Percentiles rank a stretch among this genome's conserved stretches.
Conservation (phyloP, 1,140 invertebrate species). For the Papilio machaon region DNA sequence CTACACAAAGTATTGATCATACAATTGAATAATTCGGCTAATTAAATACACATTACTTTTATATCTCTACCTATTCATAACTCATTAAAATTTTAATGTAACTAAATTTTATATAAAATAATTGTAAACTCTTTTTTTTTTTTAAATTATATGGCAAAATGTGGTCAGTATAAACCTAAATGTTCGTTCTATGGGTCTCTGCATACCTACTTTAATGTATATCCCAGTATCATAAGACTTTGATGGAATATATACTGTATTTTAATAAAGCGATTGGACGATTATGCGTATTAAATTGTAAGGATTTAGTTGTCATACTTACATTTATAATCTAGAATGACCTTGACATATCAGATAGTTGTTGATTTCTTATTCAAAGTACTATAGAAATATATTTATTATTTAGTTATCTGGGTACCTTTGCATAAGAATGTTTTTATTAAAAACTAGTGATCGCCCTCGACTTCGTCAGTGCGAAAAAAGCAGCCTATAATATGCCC, state of each 20-base stretch:
- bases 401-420: neutral
- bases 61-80: too few relatives aligned
- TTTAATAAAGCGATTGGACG: neutral
- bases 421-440: neutral
- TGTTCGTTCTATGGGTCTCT: too few relatives aligned
- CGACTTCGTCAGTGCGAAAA: too few relatives aligned
- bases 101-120: too few relatives aligned
- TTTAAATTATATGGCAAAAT: too few relatives aligned
- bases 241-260: neutral
- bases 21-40: neutral
- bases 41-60: neutral
- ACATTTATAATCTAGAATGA: neutral
- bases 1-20: neutral
- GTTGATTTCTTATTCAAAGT: neutral
- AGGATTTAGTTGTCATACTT: neutral
- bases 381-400: neutral
- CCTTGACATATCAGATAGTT: neutral
- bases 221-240: too few relatives aligned
- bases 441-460: neutral
- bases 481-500: too few relatives aligned
- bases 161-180: too few relatives aligned
- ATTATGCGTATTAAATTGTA: neutral
- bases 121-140: too few relatives aligned
- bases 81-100: too few relatives aligned
- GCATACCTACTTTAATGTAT: too few relatives aligned